phyloP scores from a whole-genome alignment of 37 sponge, comb jelly and placozoan genomes.

The Cladorhizidae sp. region DNA sequence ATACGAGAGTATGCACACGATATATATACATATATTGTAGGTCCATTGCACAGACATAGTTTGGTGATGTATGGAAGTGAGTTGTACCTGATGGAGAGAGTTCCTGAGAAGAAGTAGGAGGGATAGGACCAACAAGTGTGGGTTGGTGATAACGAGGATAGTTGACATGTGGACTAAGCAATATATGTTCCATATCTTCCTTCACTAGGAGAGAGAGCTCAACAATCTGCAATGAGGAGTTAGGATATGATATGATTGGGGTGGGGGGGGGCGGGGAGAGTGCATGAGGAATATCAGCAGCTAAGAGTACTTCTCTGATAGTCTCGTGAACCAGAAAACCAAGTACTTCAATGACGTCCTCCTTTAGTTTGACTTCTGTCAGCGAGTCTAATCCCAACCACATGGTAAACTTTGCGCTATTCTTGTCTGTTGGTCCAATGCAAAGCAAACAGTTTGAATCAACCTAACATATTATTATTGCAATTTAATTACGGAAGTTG shows the following conservation, averaged over 20 bases:
- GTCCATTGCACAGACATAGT: too few species aligned
- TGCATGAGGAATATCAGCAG: background rate
- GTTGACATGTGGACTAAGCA: background rate
- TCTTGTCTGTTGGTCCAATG: slow-evolving; percentile 23
- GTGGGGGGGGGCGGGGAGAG: background rate
- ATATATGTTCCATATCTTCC: slow-evolving; percentile 32
- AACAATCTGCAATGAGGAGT: slow-evolving; percentile 30
- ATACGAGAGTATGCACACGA: too few species aligned
- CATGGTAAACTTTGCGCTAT: slow-evolving; percentile 21
- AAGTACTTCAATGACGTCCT: slow-evolving; percentile 48
- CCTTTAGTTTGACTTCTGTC: background rate
- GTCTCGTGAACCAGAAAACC: slow-evolving; percentile 64
- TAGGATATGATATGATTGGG: too few species aligned
- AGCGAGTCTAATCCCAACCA: slow-evolving; percentile 25
- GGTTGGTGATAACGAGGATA: background rate
- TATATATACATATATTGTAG: too few species aligned
- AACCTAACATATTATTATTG: background rate
- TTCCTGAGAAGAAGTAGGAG: too few species aligned
- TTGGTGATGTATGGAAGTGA: too few species aligned
- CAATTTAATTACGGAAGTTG: slow-evolving; percentile 16
- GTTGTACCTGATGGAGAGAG: too few species aligned
- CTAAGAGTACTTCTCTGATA: slow-evolving; percentile 28
- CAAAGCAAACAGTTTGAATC: background rate
- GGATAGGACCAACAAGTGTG: too few species aligned
- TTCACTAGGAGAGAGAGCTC: slow-evolving; percentile 61